A percentile compares a stretch with the other conserved stretches of the same genome.
These are phyloP conservation scores for Colinus virginianus DNA, from an alignment of 2,113 vertebrate genomes.

Conservation along the genomic window DNA sequence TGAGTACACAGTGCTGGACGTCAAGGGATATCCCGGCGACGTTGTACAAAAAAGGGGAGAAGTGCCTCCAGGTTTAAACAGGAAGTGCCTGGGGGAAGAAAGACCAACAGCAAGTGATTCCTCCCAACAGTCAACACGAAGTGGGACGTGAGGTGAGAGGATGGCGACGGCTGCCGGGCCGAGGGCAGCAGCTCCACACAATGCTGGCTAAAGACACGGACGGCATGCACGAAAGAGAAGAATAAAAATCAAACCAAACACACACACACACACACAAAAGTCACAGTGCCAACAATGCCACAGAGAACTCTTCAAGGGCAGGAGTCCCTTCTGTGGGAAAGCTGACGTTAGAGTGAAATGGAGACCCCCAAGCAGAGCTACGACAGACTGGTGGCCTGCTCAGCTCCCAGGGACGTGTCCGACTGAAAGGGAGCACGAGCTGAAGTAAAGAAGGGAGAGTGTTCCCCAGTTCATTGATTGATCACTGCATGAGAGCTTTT, in stretches of 20 bases:
- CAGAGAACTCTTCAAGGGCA: slow-evolving; percentile 41
- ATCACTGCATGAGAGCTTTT: slow-evolving; percentile 67
- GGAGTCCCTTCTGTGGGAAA: slow-evolving; percentile 52
- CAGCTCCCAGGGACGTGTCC: background rate
- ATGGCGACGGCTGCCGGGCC: slow-evolving; percentile 9
- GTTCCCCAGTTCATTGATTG: slow-evolving; percentile 11
- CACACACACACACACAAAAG: background rate
- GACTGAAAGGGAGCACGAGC: background rate
- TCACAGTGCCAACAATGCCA: slow-evolving; percentile 39
- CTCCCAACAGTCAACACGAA: background rate
- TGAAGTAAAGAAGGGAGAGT: background rate
- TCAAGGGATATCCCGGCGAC: slow-evolving; percentile 96
- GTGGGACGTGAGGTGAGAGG: background rate
- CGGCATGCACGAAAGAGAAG: slow-evolving; percentile 71
- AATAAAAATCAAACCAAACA: slow-evolving; percentile 25
- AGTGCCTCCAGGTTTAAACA: slow-evolving; percentile 97
- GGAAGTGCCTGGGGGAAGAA: slow-evolving; percentile 90
- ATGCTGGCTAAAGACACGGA: slow-evolving; percentile 57
- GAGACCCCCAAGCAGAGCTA: slow-evolving; percentile 37
- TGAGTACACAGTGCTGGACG: slow-evolving; percentile 98
- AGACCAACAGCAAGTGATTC: slow-evolving; percentile 50
- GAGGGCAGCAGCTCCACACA: slow-evolving; percentile 51
- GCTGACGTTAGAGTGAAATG: slow-evolving; percentile 21
- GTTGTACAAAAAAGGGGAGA: slow-evolving; percentile 98
- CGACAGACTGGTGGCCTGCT: slow-evolving; percentile 39